Conservation (phyloP, 2,113 vertebrate species). For the Cyanoderma ruficeps region DNA sequence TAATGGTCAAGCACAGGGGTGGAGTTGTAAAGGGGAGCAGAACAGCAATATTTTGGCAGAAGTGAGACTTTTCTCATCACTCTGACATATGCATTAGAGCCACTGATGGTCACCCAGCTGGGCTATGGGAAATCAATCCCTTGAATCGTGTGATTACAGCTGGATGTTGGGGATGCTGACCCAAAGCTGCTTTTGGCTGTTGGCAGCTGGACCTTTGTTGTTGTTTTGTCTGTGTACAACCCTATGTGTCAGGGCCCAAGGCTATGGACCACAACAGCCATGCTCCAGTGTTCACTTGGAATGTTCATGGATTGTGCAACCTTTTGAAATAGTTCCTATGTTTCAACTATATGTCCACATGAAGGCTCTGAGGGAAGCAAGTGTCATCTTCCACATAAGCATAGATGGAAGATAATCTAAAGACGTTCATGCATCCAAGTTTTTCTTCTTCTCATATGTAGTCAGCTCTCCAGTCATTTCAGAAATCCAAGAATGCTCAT, state of each 20-base stretch:
- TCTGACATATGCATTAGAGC: accelerated
- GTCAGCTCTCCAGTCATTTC: neutral
- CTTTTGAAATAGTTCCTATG: neutral
- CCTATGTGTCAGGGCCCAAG: accelerated
- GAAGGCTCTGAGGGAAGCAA: neutral
- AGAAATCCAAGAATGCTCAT: neutral
- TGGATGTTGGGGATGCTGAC: neutral
- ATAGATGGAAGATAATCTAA: neutral
- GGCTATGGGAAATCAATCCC: neutral
- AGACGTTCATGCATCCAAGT: neutral
- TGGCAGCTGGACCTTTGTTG: neutral
- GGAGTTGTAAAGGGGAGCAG: neutral
- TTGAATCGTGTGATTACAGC: neutral
- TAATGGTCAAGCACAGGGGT: neutral
- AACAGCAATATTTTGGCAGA: neutral
- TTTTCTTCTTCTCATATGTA: neutral
- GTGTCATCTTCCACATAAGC: neutral
- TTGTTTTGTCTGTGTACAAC: neutral
- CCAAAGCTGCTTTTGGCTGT: neutral
- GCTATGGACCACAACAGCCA: neutral
- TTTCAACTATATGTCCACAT: neutral
- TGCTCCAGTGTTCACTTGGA: neutral
- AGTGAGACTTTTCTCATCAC: neutral
- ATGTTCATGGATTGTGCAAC: neutral
- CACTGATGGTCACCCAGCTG: neutral